Evolutionary conservation across 2,113 vertebrate species (phyloP), one percentile per base, ranked within the genome.

Genomic region (Eclectus roratus): DNA sequence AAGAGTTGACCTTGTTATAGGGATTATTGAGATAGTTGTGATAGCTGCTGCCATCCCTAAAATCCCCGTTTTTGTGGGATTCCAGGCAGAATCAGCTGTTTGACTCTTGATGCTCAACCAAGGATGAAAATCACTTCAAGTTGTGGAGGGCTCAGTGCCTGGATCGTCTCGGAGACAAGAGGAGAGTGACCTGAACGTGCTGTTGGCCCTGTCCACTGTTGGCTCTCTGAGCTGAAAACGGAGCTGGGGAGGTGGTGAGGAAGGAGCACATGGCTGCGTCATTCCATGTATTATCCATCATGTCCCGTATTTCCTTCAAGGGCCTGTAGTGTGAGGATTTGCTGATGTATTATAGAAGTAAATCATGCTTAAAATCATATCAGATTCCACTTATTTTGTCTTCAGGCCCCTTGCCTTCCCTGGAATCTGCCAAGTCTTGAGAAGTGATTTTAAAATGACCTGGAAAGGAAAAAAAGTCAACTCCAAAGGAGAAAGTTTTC

Each of bases 121-220:
- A 23, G 47, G 47, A 43, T 2, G 7, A 25, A 80, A 69, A 8
- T 60, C 5, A 3, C 19, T 50, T 5, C 41, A 53, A 52, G 52
- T 3, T 18, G 23, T 35, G 39, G 31, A 83, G 52, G 17, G 21
- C 3, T 37, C 28, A 0, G 1, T 31, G 66, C 16, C 37, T 49
- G 66, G 53, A n/a, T 37, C 29, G 6, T 8, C 10, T 43, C 44
- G 55, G 46, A 11, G 71, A 7, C 3, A 3, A 3, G 47, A 73
- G 46, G 7, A 10, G 60, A 53, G 28, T 1, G 4, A n/a, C 4
- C 50, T 11, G 12, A 8, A 5, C 0, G 2, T 2, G 2, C 53
- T 74, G 27, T 3, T 3, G 71, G 37, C 0, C 0, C 49, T 52
- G 37, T 37, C 37, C 3, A 2, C 44, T 50, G 2, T 43, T 1